Evolutionary conservation across 2,888 invertebrate genomes (phyloP), one percentile per base, ranked within the genome.

Genomic region (Chrysotoxum bicinctum): DNA sequence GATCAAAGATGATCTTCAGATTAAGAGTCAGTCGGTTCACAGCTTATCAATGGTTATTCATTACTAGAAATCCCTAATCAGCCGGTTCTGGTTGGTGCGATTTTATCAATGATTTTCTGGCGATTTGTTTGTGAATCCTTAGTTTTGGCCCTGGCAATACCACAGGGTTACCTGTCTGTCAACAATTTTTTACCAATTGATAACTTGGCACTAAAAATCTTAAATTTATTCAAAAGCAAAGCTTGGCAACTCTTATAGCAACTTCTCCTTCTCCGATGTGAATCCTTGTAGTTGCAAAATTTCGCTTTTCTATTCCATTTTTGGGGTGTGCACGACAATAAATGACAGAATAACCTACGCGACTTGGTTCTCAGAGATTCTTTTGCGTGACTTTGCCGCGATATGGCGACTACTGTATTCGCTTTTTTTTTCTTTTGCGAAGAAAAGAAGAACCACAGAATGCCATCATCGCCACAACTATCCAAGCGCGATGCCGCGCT

Each of bases 221-320:
- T 35, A 37, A n/a, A 40, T 16, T 16, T 16, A 16, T 1, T 43
- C 0, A 3, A 50, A 23, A 0, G 2, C n/a, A 64, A 32, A 30
- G 10, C 16, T 7, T 48, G 66, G 66, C 35, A 66, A 66, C 58
- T 9, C 64, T 40, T 7, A 3, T 32, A n/a, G n/a, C n/a, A n/a
- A n/a, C 10, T 5, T 10, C 23, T 32, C 30, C n/a, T 8, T 16
- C 50, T 30, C 14, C 8, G 23, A 14, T 21, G 37, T 37, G 35
- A 68, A 50, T 66, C 21, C 30, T 50, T 73, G 58, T 43, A 45
- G 43, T 30, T 60, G n/a, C 43, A 26, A 56, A 76, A 72, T 81
- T 85, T 85, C 85, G 73, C 76, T 85, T 81, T 85, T 43, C 62
- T 73, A 69, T 81, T 56, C 85, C 64, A 64, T 68, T 81, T 85